Base-by-base conservation (phyloP, 2,113 vertebrate species). In the Centrocercus urophasianus region DNA sequence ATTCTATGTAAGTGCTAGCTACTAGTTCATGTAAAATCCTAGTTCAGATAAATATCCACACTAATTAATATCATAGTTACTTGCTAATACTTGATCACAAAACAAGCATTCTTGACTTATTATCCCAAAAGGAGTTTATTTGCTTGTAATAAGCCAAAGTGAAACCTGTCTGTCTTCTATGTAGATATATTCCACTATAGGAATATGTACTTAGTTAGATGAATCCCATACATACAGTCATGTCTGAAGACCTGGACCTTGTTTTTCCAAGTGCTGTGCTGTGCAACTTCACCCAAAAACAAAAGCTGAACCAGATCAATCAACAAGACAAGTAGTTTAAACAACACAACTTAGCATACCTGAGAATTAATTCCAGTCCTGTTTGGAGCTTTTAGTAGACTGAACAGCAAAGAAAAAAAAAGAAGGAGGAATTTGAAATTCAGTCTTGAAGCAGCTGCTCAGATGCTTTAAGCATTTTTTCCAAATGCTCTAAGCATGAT, bases 271-370 rank as follows among this genome's bases (percentile, higher is more conserved):
- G 21, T 56, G 17, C 20, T 48, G 6, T 70, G 28, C 9, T 38
- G 38, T 38, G 38, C 38, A 38, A 25, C 10, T 5, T 1, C 5
- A 21, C 64, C 21, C 22, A 50, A 50, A 89, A 72, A 56, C 1
- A 61, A 69, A 79, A 17, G 56, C 3, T 72, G 15, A 7, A 43
- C 21, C 25, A 25, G 16, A 19, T 32, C 36, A 28, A 27, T 36
- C 11, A 38, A 15, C 2, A 71, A 54, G 25, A 75, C 6, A 9
- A 34, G 5, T 36, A 2, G 8, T 3, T 6, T 45, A 63, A 89
- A 64, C 3, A 0, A 8, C 43, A 45, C 67, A 6, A 5, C 2
- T 71, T 57, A 10, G 13, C 40, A 28, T 22, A 52, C 5, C 18
- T 18, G 36, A 48, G 13, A 36, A 34, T 22, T 24, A 57, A 40